These are phyloP conservation scores for Musca domestica DNA, from an alignment of 1,140 invertebrate genomes.

Conservation along the genomic window DNA sequence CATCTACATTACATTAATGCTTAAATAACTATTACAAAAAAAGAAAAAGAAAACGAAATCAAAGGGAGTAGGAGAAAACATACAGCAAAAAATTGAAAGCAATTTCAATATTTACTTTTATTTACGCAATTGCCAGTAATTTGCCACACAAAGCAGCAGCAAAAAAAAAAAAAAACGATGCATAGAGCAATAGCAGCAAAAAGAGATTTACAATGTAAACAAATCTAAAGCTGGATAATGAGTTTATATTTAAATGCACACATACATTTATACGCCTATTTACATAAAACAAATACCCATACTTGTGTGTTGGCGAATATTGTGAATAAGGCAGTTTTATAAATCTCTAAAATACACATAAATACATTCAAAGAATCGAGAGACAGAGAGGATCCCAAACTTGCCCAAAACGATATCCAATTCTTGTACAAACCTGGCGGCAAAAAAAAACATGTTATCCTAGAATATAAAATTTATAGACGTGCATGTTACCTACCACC, in stretches of 20 bases:
- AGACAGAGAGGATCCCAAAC: neutral
- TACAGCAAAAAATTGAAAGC: neutral
- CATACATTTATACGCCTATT: neutral
- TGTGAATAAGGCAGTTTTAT: no score
- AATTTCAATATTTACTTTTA: conserved; percentile 5
- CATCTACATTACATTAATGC: neutral
- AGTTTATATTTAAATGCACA: neutral
- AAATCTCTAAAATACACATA: no score
- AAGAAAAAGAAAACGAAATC: neutral
- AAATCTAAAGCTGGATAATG: conserved; percentile 7
- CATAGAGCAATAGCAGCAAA: neutral
- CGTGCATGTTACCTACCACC: no score
- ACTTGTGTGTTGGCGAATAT: no score
- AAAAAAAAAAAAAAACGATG: neutral
- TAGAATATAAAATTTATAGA: no score
- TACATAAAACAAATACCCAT: neutral
- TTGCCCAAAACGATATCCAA: no score
- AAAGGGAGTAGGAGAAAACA: neutral
- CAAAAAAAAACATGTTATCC: no score
- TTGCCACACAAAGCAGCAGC: neutral
- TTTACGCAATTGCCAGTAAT: conserved; percentile 16
- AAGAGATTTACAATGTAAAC: no score
- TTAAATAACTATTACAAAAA: neutral
- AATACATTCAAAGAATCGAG: neutral
- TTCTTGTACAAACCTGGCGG: no score